Evolutionary conservation across 2,888 invertebrate genomes (phyloP).

Genomic region (Ochropacha duplaris): DNA sequence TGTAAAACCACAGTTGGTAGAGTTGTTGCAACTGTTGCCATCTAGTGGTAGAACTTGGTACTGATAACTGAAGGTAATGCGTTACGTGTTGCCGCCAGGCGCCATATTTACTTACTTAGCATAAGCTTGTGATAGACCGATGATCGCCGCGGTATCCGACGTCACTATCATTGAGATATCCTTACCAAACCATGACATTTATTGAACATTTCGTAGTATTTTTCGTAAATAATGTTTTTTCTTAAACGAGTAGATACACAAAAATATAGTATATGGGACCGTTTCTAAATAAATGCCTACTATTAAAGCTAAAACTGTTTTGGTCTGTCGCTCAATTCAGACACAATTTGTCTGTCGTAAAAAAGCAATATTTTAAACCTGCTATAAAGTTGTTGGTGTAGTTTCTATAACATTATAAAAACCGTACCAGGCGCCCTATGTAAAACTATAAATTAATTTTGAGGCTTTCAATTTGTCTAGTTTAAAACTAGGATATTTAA

Average conservation of each 20-base stretch:
- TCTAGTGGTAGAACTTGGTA: background rate
- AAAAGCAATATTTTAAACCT: slow-evolving; percentile 9
- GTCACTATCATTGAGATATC: no score
- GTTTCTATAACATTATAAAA: slow-evolving; percentile 12
- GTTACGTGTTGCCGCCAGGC: no score
- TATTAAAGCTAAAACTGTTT: background rate
- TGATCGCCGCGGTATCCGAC: no score
- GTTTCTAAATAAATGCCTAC: background rate
- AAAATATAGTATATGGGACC: no score
- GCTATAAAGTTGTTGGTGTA: slow-evolving; percentile 13
- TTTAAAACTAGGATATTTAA: background rate
- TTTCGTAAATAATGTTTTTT: no score
- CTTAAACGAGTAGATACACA: no score
- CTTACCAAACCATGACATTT: no score
- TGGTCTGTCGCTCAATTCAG: background rate
- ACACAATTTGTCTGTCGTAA: background rate
- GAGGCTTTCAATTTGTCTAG: background rate
- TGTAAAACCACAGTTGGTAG: no score
- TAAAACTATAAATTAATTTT: background rate
- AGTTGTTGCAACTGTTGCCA: background rate
- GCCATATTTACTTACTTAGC: background rate
- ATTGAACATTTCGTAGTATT: no score
- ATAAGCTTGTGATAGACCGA: no score
- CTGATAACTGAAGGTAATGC: background rate
- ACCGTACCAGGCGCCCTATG: slow-evolving; percentile 25